Conservation (phyloP, 1,140 invertebrate genomes). For the Frieseomelitta varia region DNA sequence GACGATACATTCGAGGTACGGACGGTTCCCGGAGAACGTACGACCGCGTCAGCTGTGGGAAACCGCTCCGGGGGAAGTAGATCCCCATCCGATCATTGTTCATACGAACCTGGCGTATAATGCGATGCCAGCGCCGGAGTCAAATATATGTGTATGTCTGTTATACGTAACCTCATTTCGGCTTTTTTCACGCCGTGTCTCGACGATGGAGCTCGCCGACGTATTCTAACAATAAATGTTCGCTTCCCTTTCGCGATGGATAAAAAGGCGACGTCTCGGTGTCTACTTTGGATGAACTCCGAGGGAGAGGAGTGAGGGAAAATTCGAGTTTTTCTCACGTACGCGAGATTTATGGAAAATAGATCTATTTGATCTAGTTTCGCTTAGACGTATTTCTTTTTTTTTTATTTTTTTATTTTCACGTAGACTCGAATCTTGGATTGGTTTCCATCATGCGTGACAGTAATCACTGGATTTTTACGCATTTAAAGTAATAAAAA, state of each 20-base stretch:
- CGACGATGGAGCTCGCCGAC: background rate
- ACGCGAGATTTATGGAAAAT: background rate
- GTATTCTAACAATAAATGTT: background rate
- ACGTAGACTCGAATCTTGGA: background rate
- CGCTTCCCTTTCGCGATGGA: background rate
- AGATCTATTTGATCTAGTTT: background rate
- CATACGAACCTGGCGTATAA: conserved; percentile 50
- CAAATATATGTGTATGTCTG: conserved; percentile 28
- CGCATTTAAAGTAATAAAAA: too few relatives aligned
- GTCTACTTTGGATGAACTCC: background rate
- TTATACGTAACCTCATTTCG: conserved; percentile 31
- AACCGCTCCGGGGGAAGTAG: conserved; percentile 60
- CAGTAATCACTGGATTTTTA: too few relatives aligned
- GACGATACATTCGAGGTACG: conserved; percentile 57
- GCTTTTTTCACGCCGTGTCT: conserved; percentile 8
- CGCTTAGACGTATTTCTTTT: background rate
- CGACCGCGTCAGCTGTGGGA: conserved; percentile 61
- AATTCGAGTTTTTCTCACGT: conserved; percentile 1
- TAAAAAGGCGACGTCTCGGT: background rate
- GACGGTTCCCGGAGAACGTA: conserved; percentile 59
- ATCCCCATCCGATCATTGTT: conserved; percentile 60
- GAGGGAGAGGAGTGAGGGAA: too few relatives aligned
- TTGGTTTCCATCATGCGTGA: too few relatives aligned
- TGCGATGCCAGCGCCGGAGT: conserved; percentile 25
- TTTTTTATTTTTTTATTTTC: background rate